A percentile compares a stretch with the other conserved stretches of the same genome.
Conservation (phyloP, 2,888 invertebrate species). For the Miltochrista miniata region DNA sequence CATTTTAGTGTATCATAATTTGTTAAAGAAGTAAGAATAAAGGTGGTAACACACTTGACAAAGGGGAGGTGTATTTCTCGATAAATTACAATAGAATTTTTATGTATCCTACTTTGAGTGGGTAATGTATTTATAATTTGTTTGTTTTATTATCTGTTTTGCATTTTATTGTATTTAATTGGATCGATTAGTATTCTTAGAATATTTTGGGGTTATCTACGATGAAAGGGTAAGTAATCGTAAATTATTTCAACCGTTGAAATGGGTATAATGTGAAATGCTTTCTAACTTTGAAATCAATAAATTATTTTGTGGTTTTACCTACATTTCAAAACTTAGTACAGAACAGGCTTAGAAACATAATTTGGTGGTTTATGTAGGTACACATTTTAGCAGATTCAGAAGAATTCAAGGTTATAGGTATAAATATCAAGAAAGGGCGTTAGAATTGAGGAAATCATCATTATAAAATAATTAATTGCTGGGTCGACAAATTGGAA, state of each 20-base stretch:
- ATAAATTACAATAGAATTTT: slow-evolving; percentile 76
- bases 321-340: no score
- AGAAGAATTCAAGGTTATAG: no score
- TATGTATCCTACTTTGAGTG: slow-evolving; percentile 63
- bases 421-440: no score
- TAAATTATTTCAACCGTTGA: slow-evolving; percentile 1
- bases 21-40: slow-evolving; percentile 3
- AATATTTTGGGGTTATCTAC: slow-evolving; percentile 37
- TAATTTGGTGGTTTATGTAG: no score
- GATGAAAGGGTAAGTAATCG: not conserved
- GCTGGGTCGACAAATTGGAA: no score
- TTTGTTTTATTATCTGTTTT: slow-evolving; percentile 75
- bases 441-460: no score
- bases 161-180: slow-evolving; percentile 77
- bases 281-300: no score
- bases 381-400: no score
- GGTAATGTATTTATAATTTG: slow-evolving; percentile 78
- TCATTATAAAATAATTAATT: no score
- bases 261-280: not conserved
- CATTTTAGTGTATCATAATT: not conserved
- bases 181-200: slow-evolving; percentile 55
- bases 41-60: slow-evolving; percentile 40
- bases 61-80: slow-evolving; percentile 70
- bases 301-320: no score
- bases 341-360: no score